These are phyloP conservation scores for Chloropsis cyanopogon DNA, from an alignment of 2,113 vertebrate species.

Conservation along the genomic window DNA sequence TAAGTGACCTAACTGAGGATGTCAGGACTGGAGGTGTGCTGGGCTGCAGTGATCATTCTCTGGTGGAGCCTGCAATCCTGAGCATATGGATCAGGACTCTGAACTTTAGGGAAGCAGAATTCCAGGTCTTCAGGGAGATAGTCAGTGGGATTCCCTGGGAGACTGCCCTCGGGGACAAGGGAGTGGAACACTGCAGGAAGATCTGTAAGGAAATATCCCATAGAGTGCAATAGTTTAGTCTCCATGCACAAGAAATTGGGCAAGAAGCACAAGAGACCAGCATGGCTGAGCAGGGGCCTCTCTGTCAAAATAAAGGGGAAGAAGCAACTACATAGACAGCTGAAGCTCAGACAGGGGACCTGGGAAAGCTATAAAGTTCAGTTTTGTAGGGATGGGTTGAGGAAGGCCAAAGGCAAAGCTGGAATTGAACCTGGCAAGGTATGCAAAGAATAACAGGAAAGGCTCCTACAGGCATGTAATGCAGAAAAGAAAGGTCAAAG, in stretches of 20 bases:
- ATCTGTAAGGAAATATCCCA: neutral
- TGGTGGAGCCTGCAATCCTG: neutral
- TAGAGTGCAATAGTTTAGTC: neutral
- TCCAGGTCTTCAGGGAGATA: neutral
- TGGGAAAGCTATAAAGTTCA: neutral
- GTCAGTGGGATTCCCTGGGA: neutral
- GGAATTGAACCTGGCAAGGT: neutral
- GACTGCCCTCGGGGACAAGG: neutral
- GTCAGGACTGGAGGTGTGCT: rapidly evolving
- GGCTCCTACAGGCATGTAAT: neutral
- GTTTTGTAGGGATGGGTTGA: neutral
- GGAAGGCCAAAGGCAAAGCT: neutral
- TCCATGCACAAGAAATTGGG: neutral
- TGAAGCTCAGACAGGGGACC: too few species aligned
- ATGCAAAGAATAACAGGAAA: neutral
- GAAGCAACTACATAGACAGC: neutral
- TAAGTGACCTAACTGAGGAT: neutral
- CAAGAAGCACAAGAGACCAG: neutral
- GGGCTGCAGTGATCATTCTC: too few species aligned
- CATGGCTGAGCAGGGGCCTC: neutral
- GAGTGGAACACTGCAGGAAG: neutral
- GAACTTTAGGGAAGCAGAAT: neutral
- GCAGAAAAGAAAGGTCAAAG: neutral
- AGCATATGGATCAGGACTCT: neutral
- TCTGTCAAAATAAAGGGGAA: neutral